Evolutionary conservation across 1,140 invertebrate species (phyloP), one percentile per base, ranked within the genome.

Genomic region (Asobara japonica): DNA sequence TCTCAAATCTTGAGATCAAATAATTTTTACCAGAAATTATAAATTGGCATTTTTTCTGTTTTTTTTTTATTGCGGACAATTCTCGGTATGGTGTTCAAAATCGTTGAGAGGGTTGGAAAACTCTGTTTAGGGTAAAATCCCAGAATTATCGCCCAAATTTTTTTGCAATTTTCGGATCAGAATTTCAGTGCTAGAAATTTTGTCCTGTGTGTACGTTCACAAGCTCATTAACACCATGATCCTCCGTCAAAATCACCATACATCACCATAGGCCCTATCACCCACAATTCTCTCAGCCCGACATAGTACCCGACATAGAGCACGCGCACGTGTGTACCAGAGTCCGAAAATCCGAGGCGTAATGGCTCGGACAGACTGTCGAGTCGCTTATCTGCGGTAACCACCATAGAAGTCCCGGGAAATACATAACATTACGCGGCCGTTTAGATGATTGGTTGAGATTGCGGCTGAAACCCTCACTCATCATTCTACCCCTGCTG

Each of bases 391-490:
- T 82, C 79, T 80, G 73, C 41, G 76, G 30, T 45, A n/a, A 74
- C 75, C 67, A 74, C 76, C 72, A 76, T 72, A 73, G 76, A 78
- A 81, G 78, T 76, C 48, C 76, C 73, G 69, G 74, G 77, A 77
- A 81, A 83, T 83, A 83, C 79, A 82, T 83, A 80, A 80, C 79
- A 75, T 72, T 72, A 81, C 77, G 79, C 78, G 20, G 75, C 78
- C 82, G 80, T 84, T 83, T 82, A 83, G 82, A 85, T 84, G 76
- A 84, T 82, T 82, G 81, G 76, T 64, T 51, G 69, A 84, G 84
- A 85, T 85, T 33, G 65, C 48, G 69, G 48, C 25, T 64, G 38
- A 56, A 61, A 30, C 66, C 61, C 30, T 27, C 16, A 51, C 16
- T 51, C 29, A 18, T 68, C 62, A 25, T 29, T 56, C 61, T 65